Percentiles rank a stretch among this genome's conserved stretches.
These are phyloP conservation scores for Yponomeuta evonymella DNA, from an alignment of 2,888 invertebrate species.

Conservation along the genomic window DNA sequence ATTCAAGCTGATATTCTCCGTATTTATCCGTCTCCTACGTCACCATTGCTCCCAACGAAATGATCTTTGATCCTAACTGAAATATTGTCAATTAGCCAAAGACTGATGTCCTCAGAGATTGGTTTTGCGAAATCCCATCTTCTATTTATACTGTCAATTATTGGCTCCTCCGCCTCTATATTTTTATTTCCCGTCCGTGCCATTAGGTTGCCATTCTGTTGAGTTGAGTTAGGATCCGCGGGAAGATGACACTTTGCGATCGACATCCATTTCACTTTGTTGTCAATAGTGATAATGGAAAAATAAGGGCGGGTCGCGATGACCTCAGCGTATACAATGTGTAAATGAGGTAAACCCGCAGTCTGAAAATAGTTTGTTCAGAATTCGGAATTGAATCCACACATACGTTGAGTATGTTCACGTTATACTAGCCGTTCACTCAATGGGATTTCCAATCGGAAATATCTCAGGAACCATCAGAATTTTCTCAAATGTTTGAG, in stretches of 20 bases:
- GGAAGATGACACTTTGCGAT: not conserved
- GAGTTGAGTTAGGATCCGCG: not conserved
- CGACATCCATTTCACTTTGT: not conserved
- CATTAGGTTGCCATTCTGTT: not conserved
- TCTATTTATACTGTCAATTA: not conserved
- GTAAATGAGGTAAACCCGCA: too few relatives aligned
- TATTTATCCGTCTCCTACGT: too few relatives aligned
- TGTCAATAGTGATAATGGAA: not conserved
- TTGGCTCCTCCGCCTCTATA: not conserved
- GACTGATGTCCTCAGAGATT: not conserved
- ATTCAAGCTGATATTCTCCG: too few relatives aligned
- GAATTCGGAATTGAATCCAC: too few relatives aligned
- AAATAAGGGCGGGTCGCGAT: not conserved
- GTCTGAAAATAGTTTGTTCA: too few relatives aligned
- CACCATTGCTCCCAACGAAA: not conserved
- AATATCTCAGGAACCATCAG: too few relatives aligned
- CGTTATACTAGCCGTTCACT: too few relatives aligned
- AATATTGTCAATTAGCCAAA: not conserved
- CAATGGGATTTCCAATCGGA: too few relatives aligned
- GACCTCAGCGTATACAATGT: not conserved
- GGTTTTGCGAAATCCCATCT: not conserved
- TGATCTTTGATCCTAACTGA: too few relatives aligned
- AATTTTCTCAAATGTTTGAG: too few relatives aligned
- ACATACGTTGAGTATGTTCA: too few relatives aligned
- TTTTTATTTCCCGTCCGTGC: not conserved